Base-by-base conservation (phyloP, 2,113 vertebrate genomes). In the Perccottus glenii region DNA sequence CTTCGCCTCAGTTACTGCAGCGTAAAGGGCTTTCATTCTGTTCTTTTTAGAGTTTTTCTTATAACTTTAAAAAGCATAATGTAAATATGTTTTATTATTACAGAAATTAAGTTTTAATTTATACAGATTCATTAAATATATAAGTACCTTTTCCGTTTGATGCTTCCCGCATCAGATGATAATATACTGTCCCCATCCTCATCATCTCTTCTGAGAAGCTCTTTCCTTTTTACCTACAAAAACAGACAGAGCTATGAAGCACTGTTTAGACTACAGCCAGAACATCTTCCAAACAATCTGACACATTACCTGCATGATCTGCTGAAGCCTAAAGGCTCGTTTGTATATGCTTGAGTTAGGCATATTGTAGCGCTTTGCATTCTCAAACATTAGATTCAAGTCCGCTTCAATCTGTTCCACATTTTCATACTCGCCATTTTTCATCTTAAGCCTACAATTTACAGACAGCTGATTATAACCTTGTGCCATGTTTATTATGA, bases 261-360 rank as follows among this genome's bases (percentile, higher is more conserved):
- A 19, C 2, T n/a, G 6, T 33, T 52, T 10, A 32, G 11, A 11
- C 5, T 7, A 53, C 16, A 55, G 42, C 11, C 9, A 50, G 59
- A 50, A 42, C 3, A 6, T 40, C 15, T 57, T 15, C 4, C 65
- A 36, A 19, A 66, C 3, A 48, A 40, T 7, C 5, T 45, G 4
- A 40, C n/a, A 51, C 9, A 63, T 58, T 27, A 98, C 98, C 96
- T 98, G 98, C 93, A 99, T 92, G 72, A 98, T 93, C 74, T 99
- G 98, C 86, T 98, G 98, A 69, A 99, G 91, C 85, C 96, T 96
- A 47, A 98, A 87, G 10, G 97, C 96, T 58, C 97, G 94, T 47
- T 99, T 99, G 83, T 98, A 99, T 90, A 99, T 98, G 77, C 94
- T 94, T 50, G 98, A 99, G 89, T 95, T 98, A 38, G 97, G 96